Conservation (phyloP, 2,797 vertebrate species). For the Diplodus puntazzo region DNA sequence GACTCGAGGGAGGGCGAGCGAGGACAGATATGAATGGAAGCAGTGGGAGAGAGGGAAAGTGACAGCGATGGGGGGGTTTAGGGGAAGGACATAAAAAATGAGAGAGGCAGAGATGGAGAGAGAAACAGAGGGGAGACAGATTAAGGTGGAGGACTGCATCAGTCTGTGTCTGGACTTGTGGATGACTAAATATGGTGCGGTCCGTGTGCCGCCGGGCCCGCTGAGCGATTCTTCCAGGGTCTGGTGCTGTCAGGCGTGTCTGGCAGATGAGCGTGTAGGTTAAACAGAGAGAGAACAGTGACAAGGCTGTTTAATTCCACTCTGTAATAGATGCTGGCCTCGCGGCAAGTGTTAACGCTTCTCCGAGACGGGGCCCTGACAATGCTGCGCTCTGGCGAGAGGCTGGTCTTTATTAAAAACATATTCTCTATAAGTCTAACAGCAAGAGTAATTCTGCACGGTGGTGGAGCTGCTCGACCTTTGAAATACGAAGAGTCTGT, state of each 20-base stretch:
- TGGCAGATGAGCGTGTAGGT: constrained; percentile 73
- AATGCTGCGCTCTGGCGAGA: not conserved
- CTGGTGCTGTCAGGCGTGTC: constrained; percentile 76
- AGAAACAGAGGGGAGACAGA: constrained; percentile 65
- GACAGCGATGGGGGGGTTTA: constrained; percentile 63
- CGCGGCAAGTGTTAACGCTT: constrained; percentile 27
- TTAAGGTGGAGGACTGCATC: constrained; percentile 65
- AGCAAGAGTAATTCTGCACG: constrained; percentile 45
- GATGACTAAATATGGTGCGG: constrained; percentile 85
- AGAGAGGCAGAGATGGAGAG: constrained; percentile 52
- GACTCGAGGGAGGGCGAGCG: constrained; percentile 55
- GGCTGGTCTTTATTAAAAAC: constrained; percentile 49
- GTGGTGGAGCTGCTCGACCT: constrained; percentile 59
- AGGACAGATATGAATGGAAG: constrained; percentile 69
- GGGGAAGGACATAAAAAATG: constrained; percentile 66
- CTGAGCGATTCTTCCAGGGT: constrained; percentile 70
- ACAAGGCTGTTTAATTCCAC: constrained; percentile 73
- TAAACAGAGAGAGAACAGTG: constrained; percentile 79
- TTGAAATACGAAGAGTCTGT: constrained; percentile 56
- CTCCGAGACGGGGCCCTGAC: constrained; percentile 10
- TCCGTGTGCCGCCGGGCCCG: constrained; percentile 62
- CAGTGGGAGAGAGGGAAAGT: constrained; percentile 60
- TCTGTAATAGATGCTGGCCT: constrained; percentile 50
- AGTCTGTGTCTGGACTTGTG: constrained; percentile 64
- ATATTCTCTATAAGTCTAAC: not conserved